Evolutionary conservation across 2,888 invertebrate species (phyloP), one percentile per base, ranked within the genome.

Genomic region (Linnaemya vulpina): DNA sequence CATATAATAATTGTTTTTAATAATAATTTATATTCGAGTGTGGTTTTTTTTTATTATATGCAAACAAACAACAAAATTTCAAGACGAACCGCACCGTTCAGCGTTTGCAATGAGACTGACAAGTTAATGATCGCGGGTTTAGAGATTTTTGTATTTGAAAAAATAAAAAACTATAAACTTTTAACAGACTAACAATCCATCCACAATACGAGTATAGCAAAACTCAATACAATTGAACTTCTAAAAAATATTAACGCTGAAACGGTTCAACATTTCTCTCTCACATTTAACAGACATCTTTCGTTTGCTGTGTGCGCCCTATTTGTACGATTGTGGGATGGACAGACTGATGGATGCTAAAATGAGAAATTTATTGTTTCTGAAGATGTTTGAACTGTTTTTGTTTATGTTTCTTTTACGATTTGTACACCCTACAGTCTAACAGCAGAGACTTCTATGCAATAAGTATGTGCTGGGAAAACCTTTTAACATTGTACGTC

Each of bases 71-170:
- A 22, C 15, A 62, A 49, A 5, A 30, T 65, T 68, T 40, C 38
- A n/a, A 11, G 73, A 55, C 71, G 70, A 82, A 75, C 85, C 78
- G 71, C 30, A 60, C 67, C 25, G 71, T 49, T 62, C 75, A 67
- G 75, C 82, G 75, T 71, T 82, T 75, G 51, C 55, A 40, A 67
- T 67, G 65, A 70, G 78, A 85, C 85, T 85, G 22, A 85, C 70
- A 67, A 53, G 60, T 78, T 75, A 53, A 65, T 67, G 67, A 75
- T 71, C 73, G 38, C 63, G 43, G 74, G 55, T 70, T 74, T 51
- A n/a, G 63, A 51, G 71, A 62, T 71, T 76, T 82, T 30, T 60
- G 78, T 79, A n/a, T n/a, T 49, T 43, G 13, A 13, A 9, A 35
- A 30, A 40, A 80, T 67, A 40, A n/a, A 8, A 43, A 40, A 49